Conservation (phyloP, 2,888 invertebrate species). For the Carcina quercana region DNA sequence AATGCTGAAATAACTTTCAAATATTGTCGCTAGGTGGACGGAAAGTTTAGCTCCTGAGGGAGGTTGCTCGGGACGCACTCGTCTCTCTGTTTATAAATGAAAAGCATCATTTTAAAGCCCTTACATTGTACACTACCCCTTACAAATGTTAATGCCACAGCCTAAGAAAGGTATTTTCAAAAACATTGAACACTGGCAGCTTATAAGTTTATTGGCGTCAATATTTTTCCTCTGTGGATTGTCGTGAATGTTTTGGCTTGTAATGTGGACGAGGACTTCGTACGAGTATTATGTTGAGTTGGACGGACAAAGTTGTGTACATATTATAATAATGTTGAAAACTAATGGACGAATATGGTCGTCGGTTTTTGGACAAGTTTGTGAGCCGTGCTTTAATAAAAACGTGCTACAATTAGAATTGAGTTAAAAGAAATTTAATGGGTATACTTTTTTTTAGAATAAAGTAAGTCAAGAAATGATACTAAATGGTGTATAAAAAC, state of each 20-base stretch:
- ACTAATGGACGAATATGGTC: conserved; percentile 24
- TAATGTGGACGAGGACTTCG: conserved; percentile 26
- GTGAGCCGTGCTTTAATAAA: conserved; percentile 14
- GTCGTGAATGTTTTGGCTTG: not conserved
- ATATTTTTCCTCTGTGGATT: conserved; percentile 8
- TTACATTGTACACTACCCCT: conserved; percentile 35
- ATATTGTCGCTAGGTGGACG: conserved; percentile 75
- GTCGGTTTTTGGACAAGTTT: conserved; percentile 36
- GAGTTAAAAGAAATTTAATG: too few species aligned
- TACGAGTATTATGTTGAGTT: conserved; percentile 35
- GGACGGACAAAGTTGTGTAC: conserved; percentile 37
- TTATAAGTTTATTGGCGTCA: not conserved
- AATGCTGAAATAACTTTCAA: conserved; percentile 74
- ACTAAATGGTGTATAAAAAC: too few species aligned
- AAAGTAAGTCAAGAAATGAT: too few species aligned
- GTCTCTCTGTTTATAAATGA: conserved; percentile 68
- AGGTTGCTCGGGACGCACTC: conserved; percentile 59
- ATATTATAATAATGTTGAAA: conserved; percentile 40
- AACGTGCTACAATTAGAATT: too few species aligned
- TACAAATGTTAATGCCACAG: conserved; percentile 21
- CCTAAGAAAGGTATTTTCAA: conserved; percentile 1
- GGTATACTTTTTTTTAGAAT: too few species aligned
- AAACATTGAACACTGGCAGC: not conserved
- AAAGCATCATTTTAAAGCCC: conserved; percentile 63
- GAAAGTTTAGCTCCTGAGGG: conserved; percentile 68